Base-by-base conservation (phyloP, 2,113 vertebrate genomes). In the Misgurnus anguillicaudatus region DNA sequence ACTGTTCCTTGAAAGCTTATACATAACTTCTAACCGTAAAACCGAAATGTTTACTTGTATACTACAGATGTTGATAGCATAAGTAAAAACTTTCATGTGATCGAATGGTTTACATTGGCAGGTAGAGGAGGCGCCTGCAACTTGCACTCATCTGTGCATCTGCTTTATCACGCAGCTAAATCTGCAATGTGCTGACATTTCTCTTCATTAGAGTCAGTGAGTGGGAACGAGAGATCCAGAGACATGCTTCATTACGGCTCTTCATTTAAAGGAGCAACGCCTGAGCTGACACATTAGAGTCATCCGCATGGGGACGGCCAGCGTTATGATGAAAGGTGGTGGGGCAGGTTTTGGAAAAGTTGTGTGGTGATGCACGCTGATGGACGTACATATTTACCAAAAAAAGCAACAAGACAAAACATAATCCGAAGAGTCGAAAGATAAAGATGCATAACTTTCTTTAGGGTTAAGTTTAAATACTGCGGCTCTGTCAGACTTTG, bases 201-300 rank as follows among this genome's bases (percentile, higher is more conserved):
- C 77, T 85, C 80, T 85, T 75, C 80, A 79, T 80, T 76, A 82
- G 45, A 76, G 78, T 68, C 83, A 76, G 72, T 77, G 77, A 77
- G 72, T 17, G 21, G 65, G 47, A 79, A 82, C 71, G 71, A 47
- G 31, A 67, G 51, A 72, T 74, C 76, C 38, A 17, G 51, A 42
- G 62, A 36, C 51, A 72, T 60, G 76, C 76, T 83, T 82, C 72
- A 79, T 82, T 78, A 82, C 62, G 47, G 67, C 16, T 48, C 24
- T 75, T 81, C 77, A 83, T 78, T 83, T 78, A 69, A 81, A 75
- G 41, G 66, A 24, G 14, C 71, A 66, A 71, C 53, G 76, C 72
- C 83, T 80, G 76, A 73, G 77, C 66, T 77, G 45, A 79, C 73
- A 71, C 65, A 76, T 72, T 73, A 61, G 65, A 60, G 71, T 61